Evolutionary conservation across 2,113 vertebrate species (phyloP).

Genomic region (Megaceryle torquata): DNA sequence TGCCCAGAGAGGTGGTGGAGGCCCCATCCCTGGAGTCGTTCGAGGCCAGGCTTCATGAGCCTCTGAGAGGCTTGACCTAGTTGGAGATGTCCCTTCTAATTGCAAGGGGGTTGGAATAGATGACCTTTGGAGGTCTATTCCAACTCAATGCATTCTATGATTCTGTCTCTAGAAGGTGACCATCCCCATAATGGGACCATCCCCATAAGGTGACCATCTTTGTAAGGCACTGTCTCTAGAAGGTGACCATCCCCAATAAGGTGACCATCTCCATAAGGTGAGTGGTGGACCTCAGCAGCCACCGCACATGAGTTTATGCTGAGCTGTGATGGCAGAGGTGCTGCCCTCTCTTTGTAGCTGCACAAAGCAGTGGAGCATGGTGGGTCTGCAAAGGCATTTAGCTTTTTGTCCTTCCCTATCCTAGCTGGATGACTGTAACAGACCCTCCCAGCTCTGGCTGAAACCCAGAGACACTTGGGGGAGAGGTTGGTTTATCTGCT

Average conservation of each 20-base stretch:
- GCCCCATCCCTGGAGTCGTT: no score
- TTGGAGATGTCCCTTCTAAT: no score
- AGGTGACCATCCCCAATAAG: not conserved
- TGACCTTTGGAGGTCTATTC: no score
- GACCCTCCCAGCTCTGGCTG: not conserved
- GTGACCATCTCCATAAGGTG: not conserved
- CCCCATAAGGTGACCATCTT: not conserved
- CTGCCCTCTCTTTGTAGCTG: not conserved
- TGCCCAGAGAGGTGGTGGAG: no score
- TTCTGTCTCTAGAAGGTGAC: not conserved
- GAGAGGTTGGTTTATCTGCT: not conserved
- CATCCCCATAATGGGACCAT: not conserved
- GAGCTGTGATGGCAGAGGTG: not conserved
- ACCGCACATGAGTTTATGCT: not conserved
- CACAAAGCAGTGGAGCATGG: accelerated
- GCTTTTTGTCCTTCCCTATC: not conserved
- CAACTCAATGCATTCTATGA: no score
- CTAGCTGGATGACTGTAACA: not conserved
- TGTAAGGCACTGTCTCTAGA: no score
- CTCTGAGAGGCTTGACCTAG: no score
- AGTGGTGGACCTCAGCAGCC: not conserved
- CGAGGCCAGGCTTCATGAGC: no score
- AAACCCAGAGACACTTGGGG: not conserved
- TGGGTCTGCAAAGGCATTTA: not conserved
- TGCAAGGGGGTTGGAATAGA: no score